Percentiles rank a stretch among this genome's conserved stretches.
These are phyloP conservation scores for Sphaerophoria rueppellii DNA, from an alignment of 2,888 invertebrate genomes.

Conservation along the genomic window DNA sequence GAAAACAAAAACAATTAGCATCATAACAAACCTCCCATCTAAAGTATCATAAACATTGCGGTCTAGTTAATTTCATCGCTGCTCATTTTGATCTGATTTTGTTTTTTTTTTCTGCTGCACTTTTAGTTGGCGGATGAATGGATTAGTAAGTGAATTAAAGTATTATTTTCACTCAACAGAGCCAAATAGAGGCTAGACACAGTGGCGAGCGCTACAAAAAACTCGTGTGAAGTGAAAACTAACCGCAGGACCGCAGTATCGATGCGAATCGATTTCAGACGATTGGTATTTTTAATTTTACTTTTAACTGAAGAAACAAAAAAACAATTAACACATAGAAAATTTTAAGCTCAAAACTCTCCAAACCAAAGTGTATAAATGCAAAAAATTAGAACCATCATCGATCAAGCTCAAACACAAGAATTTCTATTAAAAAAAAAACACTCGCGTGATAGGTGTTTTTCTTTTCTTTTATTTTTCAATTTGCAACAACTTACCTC, in stretches of 20 bases:
- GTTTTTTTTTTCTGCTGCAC: conserved; percentile 18
- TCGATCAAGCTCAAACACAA: conserved; percentile 43
- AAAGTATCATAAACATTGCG: conserved; percentile 59
- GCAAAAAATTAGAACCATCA: conserved; percentile 38
- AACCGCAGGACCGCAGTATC: conserved; percentile 37
- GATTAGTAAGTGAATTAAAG: conserved; percentile 69
- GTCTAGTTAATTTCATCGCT: conserved; percentile 64
- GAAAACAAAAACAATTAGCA: background rate
- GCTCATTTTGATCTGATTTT: conserved; percentile 34
- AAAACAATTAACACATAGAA: background rate
- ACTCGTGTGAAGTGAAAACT: conserved; percentile 60
- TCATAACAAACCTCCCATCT: conserved; percentile 39
- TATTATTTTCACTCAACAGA: conserved; percentile 38
- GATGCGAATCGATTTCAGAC: conserved; percentile 39
- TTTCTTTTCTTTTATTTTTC: conserved; percentile 30
- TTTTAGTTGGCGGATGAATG: conserved; percentile 55
- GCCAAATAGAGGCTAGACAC: background rate
- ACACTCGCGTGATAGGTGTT: conserved; percentile 1
- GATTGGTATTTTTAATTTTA: conserved; percentile 59
- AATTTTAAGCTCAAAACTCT: conserved; percentile 35
- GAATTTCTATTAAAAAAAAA: conserved; percentile 39
- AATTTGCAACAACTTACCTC: conserved; percentile 63
- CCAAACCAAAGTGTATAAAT: no score
- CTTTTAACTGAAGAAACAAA: conserved; percentile 30
- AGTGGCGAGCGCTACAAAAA: conserved; percentile 27